A percentile compares a stretch with the other conserved stretches of the same genome.
Evolutionary conservation across 1,140 invertebrate genomes (phyloP).

Genomic region (Caenorhabditis briggsae): DNA sequence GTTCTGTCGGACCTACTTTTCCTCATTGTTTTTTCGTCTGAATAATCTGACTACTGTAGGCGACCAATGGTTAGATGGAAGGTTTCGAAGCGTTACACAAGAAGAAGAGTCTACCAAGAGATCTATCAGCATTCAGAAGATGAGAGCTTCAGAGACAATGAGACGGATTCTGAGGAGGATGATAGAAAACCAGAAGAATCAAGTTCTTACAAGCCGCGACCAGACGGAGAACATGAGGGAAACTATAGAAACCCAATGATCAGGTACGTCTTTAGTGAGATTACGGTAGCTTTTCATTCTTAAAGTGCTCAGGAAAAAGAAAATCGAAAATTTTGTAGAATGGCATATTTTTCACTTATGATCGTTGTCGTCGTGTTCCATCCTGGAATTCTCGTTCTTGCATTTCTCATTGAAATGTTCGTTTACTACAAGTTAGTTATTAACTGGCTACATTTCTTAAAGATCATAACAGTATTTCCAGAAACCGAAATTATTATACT

Average conservation of each 20-base stretch:
- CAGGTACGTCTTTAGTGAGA: background rate
- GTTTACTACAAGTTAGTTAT: background rate
- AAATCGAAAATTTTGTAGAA: background rate
- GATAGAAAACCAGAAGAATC: background rate
- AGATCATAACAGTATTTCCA: background rate
- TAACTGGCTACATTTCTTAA: background rate
- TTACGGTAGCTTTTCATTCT: no score
- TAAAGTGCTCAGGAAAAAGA: no score
- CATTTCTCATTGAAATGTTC: background rate
- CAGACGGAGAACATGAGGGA: constrained; percentile 14
- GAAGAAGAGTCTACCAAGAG: background rate
- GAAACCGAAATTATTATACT: background rate
- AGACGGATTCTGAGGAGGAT: background rate
- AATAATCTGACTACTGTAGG: background rate
- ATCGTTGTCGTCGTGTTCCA: background rate
- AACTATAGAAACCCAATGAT: constrained; percentile 27
- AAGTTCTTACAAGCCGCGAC: background rate
- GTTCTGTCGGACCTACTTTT: background rate
- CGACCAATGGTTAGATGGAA: constrained; percentile 21
- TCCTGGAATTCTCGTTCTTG: background rate
- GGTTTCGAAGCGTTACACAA: background rate
- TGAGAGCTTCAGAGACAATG: background rate
- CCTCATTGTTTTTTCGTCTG: background rate
- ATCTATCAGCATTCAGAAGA: background rate
- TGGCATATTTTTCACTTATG: background rate